Conservation (phyloP, 2,113 vertebrate genomes). For the Sphaerodactylus townsendi region DNA sequence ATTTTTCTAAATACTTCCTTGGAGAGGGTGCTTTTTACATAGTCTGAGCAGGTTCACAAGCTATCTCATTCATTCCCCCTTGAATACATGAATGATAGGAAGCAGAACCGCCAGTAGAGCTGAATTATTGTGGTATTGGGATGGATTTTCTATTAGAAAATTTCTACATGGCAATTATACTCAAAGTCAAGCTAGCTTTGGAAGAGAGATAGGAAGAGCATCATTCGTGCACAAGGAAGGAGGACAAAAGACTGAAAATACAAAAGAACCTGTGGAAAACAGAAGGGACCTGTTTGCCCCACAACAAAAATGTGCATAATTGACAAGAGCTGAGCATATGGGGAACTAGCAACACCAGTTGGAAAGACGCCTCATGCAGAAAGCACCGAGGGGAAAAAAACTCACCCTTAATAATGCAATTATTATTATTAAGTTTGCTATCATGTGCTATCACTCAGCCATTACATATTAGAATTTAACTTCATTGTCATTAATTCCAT, state of each 20-base stretch:
- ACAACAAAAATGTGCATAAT: constrained; percentile 7
- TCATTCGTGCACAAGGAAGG: not conserved
- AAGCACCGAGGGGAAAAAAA: not conserved
- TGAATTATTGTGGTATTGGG: too few species aligned
- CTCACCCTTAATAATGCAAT: not conserved
- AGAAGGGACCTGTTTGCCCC: not conserved
- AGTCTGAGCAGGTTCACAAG: too few species aligned
- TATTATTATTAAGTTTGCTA: constrained; percentile 54
- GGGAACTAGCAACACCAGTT: not conserved
- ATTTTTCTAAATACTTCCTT: too few species aligned
- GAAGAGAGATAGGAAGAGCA: not conserved
- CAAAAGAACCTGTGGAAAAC: not conserved
- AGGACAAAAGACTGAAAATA: not conserved
- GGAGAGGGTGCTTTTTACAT: too few species aligned
- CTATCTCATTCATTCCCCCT: too few species aligned
- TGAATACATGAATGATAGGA: too few species aligned
- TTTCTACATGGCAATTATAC: too few species aligned
- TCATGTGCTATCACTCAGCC: constrained; percentile 44
- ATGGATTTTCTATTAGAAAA: too few species aligned
- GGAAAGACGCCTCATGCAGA: not conserved
- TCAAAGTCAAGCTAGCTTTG: not conserved
- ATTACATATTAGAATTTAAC: constrained; percentile 62
- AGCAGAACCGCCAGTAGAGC: too few species aligned
- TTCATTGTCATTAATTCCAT: constrained; percentile 65
- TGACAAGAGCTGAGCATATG: not conserved